Conservation (phyloP, 2,113 vertebrate genomes). For the Motacilla tschutschensis region DNA sequence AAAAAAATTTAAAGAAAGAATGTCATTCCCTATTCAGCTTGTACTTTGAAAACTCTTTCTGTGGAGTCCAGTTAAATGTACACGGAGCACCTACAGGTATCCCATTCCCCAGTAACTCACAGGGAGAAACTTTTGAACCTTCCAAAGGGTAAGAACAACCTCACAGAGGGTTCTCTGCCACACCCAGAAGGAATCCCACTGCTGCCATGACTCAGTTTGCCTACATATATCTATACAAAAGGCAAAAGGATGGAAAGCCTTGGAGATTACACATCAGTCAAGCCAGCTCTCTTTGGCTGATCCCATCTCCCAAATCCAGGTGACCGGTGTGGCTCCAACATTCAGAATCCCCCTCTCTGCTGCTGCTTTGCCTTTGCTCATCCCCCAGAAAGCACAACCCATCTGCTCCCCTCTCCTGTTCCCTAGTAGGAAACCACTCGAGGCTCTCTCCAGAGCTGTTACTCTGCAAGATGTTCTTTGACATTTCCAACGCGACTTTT, state of each 20-base stretch:
- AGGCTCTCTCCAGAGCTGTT: conserved; percentile 15
- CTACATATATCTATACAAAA: background rate
- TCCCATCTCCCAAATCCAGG: background rate
- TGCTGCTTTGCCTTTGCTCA: background rate
- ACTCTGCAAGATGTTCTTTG: conserved; percentile 61
- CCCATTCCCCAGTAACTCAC: background rate
- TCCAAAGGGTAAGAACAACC: background rate
- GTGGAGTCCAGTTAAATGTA: background rate
- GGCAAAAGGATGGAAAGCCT: background rate
- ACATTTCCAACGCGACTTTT: conserved; percentile 70
- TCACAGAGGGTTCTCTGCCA: background rate
- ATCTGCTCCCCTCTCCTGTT: conserved; percentile 33
- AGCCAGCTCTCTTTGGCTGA: background rate
- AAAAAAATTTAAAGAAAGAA: background rate
- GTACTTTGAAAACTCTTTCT: background rate
- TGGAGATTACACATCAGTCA: accelerated
- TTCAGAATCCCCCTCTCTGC: background rate
- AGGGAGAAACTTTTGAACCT: background rate
- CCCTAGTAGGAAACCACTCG: background rate
- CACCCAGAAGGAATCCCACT: background rate
- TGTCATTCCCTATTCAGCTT: background rate
- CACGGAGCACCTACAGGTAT: background rate
- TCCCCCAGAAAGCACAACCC: background rate
- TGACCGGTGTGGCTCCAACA: accelerated
- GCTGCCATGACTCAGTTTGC: background rate